A percentile compares a stretch with the other conserved stretches of the same genome.
Evolutionary conservation across 2,888 invertebrate genomes (phyloP).

Genomic region (Amphipyra tragopoginis): DNA sequence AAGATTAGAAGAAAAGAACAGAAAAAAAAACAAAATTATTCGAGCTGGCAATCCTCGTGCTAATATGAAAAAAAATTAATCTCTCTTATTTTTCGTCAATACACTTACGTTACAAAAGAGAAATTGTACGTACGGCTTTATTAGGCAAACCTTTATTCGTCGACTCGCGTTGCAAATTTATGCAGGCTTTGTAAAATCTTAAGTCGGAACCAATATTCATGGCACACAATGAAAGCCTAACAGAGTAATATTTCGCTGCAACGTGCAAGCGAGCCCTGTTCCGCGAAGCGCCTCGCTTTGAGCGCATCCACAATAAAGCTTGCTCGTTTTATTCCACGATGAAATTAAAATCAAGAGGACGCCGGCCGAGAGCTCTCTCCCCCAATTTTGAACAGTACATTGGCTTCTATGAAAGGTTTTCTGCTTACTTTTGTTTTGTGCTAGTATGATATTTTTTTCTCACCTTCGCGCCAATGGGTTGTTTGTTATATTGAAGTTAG

Average conservation of each 20-base stretch:
- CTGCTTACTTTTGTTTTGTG: slow-evolving; percentile 50
- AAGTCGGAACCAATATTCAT: slow-evolving; percentile 54
- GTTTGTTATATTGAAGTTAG: slow-evolving; percentile 20
- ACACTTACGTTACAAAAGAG: slow-evolving; percentile 34
- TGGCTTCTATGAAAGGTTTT: slow-evolving; percentile 59
- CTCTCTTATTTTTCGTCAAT: slow-evolving; percentile 33
- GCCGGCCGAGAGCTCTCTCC: slow-evolving; percentile 50
- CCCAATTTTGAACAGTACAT: slow-evolving; percentile 62
- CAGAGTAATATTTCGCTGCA: slow-evolving; percentile 47
- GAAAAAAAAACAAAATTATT: no score
- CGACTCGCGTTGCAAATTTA: slow-evolving; percentile 31
- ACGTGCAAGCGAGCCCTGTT: slow-evolving; percentile 37
- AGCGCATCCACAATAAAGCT: slow-evolving; percentile 57
- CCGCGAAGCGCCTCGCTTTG: slow-evolving; percentile 53
- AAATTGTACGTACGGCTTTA: slow-evolving; percentile 31
- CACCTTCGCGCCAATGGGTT: slow-evolving; percentile 24
- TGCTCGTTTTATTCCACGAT: slow-evolving; percentile 66
- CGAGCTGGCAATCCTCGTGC: slow-evolving; percentile 14
- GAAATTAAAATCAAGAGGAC: slow-evolving; percentile 71
- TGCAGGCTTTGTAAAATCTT: slow-evolving; percentile 43
- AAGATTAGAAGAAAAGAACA: no score
- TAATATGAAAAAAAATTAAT: slow-evolving; percentile 34
- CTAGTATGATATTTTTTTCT: slow-evolving; percentile 44
- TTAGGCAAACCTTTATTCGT: slow-evolving; percentile 26
- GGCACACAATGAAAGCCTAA: slow-evolving; percentile 38